Evolutionary conservation across 2,888 invertebrate species (phyloP), one percentile per base, ranked within the genome.

Genomic region (Amphipoea oculea): DNA sequence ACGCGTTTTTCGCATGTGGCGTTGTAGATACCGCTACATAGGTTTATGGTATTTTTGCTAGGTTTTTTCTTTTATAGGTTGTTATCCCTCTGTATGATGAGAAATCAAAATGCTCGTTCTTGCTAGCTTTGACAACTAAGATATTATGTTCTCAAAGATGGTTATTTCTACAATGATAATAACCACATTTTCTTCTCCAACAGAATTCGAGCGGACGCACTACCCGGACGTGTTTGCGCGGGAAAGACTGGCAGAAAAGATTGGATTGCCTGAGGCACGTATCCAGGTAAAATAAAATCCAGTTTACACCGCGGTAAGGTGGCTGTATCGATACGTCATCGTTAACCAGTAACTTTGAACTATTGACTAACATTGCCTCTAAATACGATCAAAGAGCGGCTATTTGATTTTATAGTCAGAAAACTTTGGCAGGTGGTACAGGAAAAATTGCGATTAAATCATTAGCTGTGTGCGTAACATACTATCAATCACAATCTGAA

Each of bases 221-320:
- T 99, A 99, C 96, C 99, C 99, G 87, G 99, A 99, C 97, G 99
- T 99, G 90, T 99, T 99, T 97, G 99, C 99, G 89, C 97, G 99
- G 92, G 99, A 99, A 96, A 98, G 99, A 96, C 98, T 99, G 95
- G 99, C 99, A 88, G 99, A 98, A 97, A 99, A 99, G 98, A 99
- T 99, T 97, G 99, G 99, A 97, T 98, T 99, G 97, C 99, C 99
- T 97, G 99, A 99, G 98, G 99, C 99, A 97, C 98, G 99, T 98
- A 99, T 99, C 98, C 99, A 99, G 99, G 99, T 99, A 98, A 98
- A 98, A 98, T 97, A 97, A 97, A 95, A 93, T 96, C 96, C 96
- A 96, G 94, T 95, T 96, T 96, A 94, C 94, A 94, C 91, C 93
- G 92, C 92, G 95, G 95, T 95, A 93, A 95, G 95, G 94, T 94